A percentile compares a stretch with the other conserved stretches of the same genome.
Evolutionary conservation across 2,113 vertebrate species (phyloP).

Genomic region (Choloepus hoffmanni): DNA sequence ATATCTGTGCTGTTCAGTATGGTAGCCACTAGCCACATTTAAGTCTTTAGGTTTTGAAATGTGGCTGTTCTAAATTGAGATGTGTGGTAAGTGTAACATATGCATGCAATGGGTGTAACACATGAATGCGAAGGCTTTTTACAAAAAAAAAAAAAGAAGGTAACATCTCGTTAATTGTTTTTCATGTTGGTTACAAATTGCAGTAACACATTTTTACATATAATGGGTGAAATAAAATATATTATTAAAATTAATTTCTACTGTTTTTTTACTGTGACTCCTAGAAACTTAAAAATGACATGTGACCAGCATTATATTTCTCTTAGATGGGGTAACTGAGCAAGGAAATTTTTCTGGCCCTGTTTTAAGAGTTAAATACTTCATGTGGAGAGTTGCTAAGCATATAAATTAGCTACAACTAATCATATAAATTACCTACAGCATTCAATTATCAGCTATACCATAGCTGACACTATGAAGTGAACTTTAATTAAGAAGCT

Average conservation of each 20-base stretch:
- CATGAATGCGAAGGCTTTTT: neutral
- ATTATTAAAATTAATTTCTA: conserved; percentile 30
- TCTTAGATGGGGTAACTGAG: neutral
- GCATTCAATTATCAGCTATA: neutral
- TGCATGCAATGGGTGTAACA: neutral
- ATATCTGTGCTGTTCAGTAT: neutral
- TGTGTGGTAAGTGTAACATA: neutral
- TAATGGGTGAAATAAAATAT: neutral
- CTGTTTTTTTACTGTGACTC: neutral
- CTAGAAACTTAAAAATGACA: neutral
- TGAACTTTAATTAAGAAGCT: neutral
- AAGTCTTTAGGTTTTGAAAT: conserved; percentile 51
- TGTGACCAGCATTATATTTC: neutral
- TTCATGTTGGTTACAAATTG: neutral
- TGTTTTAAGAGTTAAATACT: neutral
- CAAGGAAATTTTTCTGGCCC: neutral
- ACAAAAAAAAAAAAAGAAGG: neutral
- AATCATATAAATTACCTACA: neutral
- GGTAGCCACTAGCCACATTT: neutral
- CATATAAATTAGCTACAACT: no score
- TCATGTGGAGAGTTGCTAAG: neutral
- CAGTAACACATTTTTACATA: conserved; percentile 34
- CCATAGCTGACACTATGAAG: neutral
- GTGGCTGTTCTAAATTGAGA: neutral
- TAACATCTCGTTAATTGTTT: neutral